Evolutionary conservation across 2,797 vertebrate species (phyloP), one percentile per base, ranked within the genome.

Genomic region (Bradypodion ventrale): DNA sequence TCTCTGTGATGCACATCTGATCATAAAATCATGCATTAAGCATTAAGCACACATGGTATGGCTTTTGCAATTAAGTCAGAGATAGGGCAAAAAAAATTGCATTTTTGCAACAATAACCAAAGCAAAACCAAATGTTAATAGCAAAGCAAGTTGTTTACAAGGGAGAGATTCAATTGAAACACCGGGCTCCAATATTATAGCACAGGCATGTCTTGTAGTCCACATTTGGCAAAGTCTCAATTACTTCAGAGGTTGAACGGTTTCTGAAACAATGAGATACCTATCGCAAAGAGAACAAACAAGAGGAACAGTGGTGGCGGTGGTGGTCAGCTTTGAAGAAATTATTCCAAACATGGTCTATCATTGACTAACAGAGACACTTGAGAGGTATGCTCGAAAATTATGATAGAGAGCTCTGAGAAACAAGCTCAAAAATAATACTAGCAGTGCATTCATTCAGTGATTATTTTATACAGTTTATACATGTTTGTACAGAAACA

Each of bases 1-100:
- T 80, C 89, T 82, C 83, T 23, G 63, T 8, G 23, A 3, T 29
- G 25, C 32, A n/a, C 69, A 78, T 85, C 23, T 86, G 85, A 89
- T 83, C 86, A 82, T 0, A 0, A 87, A 88, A 87, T 29, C 79
- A 93, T 89, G 89, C 89, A 63, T 85, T 85, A 78, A 89, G 89
- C 89, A 63, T 85, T 85, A 78, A 89, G 86, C 87, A 77, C 69
- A 89, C 62, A 87, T 40, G 90, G 80, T 90, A 93, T 87, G 90
- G 93, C 92, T 92, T 94, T 89, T 62, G 89, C 40, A 91, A 84
- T 93, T 89, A 88, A 87, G 92, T 83, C 86, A 91, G 91, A 91
- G 87, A 60, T 0, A 0, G 49, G 37, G 70, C 62, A 76, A 89
- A 83, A 40, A 6, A 87, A 80, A 0, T 0, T 0, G 72, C 65